Evolutionary conservation across 1,140 invertebrate species (phyloP).

Genomic region (Panulirus ornatus): DNA sequence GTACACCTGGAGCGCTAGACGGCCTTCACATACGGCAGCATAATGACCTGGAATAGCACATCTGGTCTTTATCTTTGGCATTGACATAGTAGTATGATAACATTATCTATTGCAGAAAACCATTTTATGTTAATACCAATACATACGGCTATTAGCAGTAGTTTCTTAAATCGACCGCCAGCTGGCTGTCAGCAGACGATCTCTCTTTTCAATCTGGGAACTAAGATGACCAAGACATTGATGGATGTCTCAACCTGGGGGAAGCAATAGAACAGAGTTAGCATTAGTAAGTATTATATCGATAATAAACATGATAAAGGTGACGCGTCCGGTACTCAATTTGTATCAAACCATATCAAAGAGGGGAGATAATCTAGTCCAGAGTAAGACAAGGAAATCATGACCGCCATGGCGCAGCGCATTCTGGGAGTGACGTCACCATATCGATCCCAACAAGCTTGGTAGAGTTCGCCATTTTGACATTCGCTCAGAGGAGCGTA

Average conservation of each 20-base stretch:
- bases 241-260: background rate
- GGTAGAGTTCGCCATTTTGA: constrained; percentile 70
- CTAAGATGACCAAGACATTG: background rate
- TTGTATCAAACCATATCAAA: background rate
- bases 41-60: too few relatives aligned
- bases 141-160: background rate
- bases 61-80: too few relatives aligned
- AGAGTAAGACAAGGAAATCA: background rate
- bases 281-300: background rate
- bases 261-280: background rate
- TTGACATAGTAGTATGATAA: too few relatives aligned
- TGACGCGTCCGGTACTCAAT: background rate
- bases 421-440: constrained; percentile 68
- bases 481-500: constrained; percentile 66
- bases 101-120: background rate
- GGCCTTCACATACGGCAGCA: too few relatives aligned
- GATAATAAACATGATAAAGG: background rate
- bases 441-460: constrained; percentile 60
- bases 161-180: background rate
- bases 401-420: constrained; percentile 53
- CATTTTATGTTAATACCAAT: background rate
- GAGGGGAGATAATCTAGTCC: background rate
- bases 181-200: background rate
- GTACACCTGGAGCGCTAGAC: background rate
- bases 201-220: background rate